Percentiles rank a stretch among this genome's conserved stretches.
phyloP scores from a whole-genome alignment of 2,888 invertebrate species.

The Apotomis capreana region DNA sequence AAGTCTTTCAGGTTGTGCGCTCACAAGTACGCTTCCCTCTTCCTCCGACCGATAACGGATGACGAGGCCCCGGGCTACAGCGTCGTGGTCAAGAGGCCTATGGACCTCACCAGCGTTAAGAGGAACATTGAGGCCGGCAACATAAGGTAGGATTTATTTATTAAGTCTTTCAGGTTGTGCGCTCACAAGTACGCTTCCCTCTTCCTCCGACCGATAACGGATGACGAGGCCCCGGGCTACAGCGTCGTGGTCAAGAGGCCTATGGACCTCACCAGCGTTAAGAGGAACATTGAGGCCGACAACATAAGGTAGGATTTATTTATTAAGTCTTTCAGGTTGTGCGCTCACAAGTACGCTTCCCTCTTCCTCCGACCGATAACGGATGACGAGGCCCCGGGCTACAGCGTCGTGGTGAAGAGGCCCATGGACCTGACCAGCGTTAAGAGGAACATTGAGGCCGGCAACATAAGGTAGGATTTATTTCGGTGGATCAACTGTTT shows the following conservation, averaged over 20 bases:
- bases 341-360: slow-evolving; percentile 93
- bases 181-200: slow-evolving; percentile 94
- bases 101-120: slow-evolving; percentile 93
- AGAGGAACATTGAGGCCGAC: slow-evolving; percentile 94
- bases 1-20: slow-evolving; percentile 83
- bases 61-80: slow-evolving; percentile 93
- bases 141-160: slow-evolving; percentile 72
- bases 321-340: slow-evolving; percentile 50
- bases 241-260: slow-evolving; percentile 90
- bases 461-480: slow-evolving; percentile 82
- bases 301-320: slow-evolving; percentile 76
- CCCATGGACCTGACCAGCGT: slow-evolving; percentile 95
- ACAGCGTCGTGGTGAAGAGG: slow-evolving; percentile 85
- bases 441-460: slow-evolving; percentile 93
- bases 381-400: slow-evolving; percentile 87
- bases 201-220: slow-evolving; percentile 93
- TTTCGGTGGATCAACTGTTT: no score
- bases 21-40: slow-evolving; percentile 93
- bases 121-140: slow-evolving; percentile 93
- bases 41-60: slow-evolving; percentile 90
- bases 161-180: slow-evolving; percentile 63
- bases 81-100: slow-evolving; percentile 90
- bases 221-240: slow-evolving; percentile 94
- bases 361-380: slow-evolving; percentile 93
- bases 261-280: slow-evolving; percentile 93